Percentiles rank a stretch among this genome's conserved stretches.
phyloP scores from a whole-genome alignment of 2,113 vertebrate genomes.

The Poicephalus meyeri region DNA sequence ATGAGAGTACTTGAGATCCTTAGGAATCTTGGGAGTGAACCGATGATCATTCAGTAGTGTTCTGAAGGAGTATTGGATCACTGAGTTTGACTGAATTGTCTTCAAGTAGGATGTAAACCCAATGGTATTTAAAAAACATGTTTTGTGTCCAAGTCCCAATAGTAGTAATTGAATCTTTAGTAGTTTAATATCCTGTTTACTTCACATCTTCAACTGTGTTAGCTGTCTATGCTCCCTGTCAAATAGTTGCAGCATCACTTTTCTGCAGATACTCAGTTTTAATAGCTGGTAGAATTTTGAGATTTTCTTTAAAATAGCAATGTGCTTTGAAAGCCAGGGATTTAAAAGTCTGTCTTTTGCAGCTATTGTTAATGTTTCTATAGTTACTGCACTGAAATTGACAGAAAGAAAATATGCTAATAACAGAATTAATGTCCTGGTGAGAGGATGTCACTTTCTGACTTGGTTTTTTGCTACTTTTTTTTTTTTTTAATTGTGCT shows the following conservation, averaged over 20 bases:
- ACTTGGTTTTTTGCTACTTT: background rate
- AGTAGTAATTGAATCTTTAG: background rate
- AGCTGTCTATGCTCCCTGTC: background rate
- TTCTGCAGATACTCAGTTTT: background rate
- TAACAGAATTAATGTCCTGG: background rate
- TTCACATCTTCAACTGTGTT: background rate
- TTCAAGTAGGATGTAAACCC: background rate
- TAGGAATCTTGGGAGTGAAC: background rate
- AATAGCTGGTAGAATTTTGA: background rate
- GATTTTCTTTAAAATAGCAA: background rate
- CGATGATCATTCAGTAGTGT: background rate
- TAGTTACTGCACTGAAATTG: background rate
- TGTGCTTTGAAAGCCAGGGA: background rate
- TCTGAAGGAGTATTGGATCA: background rate
- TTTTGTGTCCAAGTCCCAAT: background rate
- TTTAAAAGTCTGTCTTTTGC: background rate
- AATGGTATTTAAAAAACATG: background rate
- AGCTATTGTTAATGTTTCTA: background rate
- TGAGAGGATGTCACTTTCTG: background rate
- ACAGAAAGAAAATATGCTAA: background rate
- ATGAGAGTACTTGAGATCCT: background rate
- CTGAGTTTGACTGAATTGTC: background rate
- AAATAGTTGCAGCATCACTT: background rate
- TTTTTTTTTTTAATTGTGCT: background rate
- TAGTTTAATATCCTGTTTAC: background rate